A percentile compares a stretch with the other conserved stretches of the same genome.
Evolutionary conservation across 2,888 invertebrate genomes (phyloP).

Genomic region (Endotricha flammealis): DNA sequence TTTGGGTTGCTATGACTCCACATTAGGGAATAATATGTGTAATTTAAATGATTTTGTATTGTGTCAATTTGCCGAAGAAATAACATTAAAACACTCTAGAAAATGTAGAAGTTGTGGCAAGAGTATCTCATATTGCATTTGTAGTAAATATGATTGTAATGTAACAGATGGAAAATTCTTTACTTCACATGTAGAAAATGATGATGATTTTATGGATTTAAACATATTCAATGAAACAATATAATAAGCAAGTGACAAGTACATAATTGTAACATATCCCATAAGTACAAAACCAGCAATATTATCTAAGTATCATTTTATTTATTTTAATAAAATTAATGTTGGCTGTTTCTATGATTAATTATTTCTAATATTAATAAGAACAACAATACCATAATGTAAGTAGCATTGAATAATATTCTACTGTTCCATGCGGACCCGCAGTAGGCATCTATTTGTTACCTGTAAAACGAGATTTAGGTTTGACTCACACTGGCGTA

Average conservation of each 20-base stretch:
- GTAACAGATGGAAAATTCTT: constrained; percentile 54
- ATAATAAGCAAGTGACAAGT: no score
- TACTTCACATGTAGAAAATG: constrained; percentile 43
- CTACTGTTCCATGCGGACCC: no score
- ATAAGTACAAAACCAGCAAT: no score
- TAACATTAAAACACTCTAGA: constrained; percentile 55
- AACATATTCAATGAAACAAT: constrained; percentile 54
- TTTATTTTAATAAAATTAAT: no score
- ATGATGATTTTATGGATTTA: constrained; percentile 60
- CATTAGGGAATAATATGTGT: constrained; percentile 34
- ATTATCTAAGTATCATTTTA: no score
- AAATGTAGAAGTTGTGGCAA: constrained; percentile 64
- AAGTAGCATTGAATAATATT: no score
- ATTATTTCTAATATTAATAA: constrained; percentile 4
- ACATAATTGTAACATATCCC: no score
- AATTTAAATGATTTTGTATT: constrained; percentile 45
- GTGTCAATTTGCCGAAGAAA: constrained; percentile 59
- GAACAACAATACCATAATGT: not conserved
- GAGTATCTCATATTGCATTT: constrained; percentile 58
- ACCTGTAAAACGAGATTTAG: no score
- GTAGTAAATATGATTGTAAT: constrained; percentile 50
- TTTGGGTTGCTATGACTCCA: constrained; percentile 16
- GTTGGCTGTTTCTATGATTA: no score
- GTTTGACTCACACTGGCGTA: no score
- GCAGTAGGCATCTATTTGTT: no score